Percentiles rank a stretch among this genome's conserved stretches.
Conservation (phyloP, 2,113 vertebrate species). For the Solenodon paradoxus region DNA sequence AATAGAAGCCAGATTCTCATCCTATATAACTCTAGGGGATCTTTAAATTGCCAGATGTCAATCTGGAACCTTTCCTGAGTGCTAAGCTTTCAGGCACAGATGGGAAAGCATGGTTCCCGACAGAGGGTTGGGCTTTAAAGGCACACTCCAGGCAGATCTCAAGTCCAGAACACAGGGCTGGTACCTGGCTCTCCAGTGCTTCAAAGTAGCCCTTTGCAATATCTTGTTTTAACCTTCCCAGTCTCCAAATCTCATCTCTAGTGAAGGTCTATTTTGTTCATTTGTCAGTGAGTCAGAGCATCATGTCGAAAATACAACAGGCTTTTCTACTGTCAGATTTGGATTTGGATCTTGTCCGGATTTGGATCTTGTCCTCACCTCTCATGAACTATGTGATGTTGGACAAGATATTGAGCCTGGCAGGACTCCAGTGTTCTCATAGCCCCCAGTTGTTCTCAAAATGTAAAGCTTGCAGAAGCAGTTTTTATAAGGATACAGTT, state of each 20-base stretch:
- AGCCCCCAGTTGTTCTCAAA: neutral
- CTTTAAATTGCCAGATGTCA: conserved; percentile 69
- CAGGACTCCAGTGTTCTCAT: neutral
- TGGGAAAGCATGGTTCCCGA: neutral
- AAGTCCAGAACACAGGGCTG: neutral
- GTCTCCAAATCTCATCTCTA: neutral
- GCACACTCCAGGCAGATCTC: neutral
- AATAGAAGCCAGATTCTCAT: conserved; percentile 65
- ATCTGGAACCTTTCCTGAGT: conserved; percentile 69
- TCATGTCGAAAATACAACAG: neutral
- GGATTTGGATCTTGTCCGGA: neutral
- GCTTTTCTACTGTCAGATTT: neutral
- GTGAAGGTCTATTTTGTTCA: neutral
- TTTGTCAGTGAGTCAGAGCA: conserved; percentile 20
- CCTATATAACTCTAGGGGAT: conserved; percentile 65
- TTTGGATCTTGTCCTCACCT: neutral
- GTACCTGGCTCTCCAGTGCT: neutral
- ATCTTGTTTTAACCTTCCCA: conserved; percentile 16
- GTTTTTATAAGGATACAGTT: neutral
- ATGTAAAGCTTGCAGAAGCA: neutral
- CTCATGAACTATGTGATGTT: neutral
- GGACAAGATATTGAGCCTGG: neutral
- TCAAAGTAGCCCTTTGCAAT: neutral
- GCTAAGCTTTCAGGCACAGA: conserved; percentile 27
- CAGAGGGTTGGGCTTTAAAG: neutral